phyloP scores from a whole-genome alignment of 2,888 invertebrate species.

The Temnothorax ravouxi region DNA sequence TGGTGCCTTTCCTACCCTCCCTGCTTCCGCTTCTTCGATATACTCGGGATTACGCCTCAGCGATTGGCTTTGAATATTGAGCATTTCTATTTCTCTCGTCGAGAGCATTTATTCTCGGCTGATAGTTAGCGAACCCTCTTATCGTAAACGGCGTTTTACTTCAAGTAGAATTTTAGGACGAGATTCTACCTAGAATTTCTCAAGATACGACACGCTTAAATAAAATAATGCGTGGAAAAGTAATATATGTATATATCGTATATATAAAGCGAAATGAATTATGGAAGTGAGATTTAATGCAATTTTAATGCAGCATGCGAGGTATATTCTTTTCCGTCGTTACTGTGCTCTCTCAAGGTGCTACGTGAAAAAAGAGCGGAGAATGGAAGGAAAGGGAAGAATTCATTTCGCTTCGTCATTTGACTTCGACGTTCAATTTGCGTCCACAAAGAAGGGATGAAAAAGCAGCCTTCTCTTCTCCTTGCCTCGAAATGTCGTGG shows the following conservation, averaged over 20 bases:
- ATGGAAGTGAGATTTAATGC: neutral
- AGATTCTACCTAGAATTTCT: neutral
- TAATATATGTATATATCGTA: neutral
- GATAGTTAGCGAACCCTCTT: neutral
- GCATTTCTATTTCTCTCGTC: conserved; percentile 15
- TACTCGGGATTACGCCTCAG: conserved; percentile 7
- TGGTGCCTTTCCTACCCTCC: neutral
- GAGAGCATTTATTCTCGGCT: neutral
- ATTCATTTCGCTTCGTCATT: conserved; percentile 50
- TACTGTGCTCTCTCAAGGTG: neutral
- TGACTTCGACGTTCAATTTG: conserved; percentile 62
- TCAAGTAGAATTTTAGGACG: neutral
- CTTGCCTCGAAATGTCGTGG: neutral
- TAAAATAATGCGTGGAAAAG: neutral
- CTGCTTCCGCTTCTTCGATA: neutral
- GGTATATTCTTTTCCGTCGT: neutral
- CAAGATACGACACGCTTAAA: neutral
- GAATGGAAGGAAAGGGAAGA: conserved; percentile 5
- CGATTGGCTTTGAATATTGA: conserved; percentile 47
- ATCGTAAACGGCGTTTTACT: neutral
- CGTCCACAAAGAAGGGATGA: conserved; percentile 20
- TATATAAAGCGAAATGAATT: neutral
- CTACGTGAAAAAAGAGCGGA: neutral
- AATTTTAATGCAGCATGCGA: neutral
- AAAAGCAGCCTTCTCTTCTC: conserved; percentile 6